A percentile compares a stretch with the other conserved stretches of the same genome.
Evolutionary conservation across 2,113 vertebrate species (phyloP).

Genomic region (Equus quagga): DNA sequence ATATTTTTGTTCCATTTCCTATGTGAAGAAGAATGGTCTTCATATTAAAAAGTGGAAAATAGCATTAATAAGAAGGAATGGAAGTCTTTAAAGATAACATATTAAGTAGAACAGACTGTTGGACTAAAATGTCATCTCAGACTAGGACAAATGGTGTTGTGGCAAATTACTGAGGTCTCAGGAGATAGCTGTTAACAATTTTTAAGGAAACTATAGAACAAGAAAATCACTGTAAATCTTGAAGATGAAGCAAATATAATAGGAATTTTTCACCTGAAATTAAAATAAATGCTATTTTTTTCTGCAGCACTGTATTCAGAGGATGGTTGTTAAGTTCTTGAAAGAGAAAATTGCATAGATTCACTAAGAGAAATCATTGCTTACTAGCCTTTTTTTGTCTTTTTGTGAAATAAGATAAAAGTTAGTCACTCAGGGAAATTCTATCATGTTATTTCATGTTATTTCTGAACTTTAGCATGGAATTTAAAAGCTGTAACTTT

Average conservation of each 20-base stretch:
- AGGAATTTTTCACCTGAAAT: not conserved
- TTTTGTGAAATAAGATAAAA: not conserved
- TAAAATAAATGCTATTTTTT: not conserved
- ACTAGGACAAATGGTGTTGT: not conserved
- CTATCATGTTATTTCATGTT: not conserved
- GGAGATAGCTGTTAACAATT: not conserved
- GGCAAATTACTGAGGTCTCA: not conserved
- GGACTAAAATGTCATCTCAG: not conserved
- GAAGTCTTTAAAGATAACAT: not conserved
- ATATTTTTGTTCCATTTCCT: not conserved
- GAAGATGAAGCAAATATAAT: not conserved
- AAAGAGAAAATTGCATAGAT: not conserved
- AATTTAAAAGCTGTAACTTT: not conserved
- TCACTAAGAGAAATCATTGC: not conserved
- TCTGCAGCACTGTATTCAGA: not conserved
- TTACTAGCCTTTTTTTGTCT: not conserved
- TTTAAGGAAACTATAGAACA: not conserved
- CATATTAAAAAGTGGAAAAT: not conserved
- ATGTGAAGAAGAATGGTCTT: not conserved
- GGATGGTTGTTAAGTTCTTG: not conserved
- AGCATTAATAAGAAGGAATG: not conserved
- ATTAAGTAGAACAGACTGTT: not conserved
- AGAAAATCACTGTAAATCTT: constrained; percentile 19
- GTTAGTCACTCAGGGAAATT: not conserved
- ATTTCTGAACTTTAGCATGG: not conserved